Conservation (phyloP, 2,113 vertebrate species). For the Melanerpes aurifrons region DNA sequence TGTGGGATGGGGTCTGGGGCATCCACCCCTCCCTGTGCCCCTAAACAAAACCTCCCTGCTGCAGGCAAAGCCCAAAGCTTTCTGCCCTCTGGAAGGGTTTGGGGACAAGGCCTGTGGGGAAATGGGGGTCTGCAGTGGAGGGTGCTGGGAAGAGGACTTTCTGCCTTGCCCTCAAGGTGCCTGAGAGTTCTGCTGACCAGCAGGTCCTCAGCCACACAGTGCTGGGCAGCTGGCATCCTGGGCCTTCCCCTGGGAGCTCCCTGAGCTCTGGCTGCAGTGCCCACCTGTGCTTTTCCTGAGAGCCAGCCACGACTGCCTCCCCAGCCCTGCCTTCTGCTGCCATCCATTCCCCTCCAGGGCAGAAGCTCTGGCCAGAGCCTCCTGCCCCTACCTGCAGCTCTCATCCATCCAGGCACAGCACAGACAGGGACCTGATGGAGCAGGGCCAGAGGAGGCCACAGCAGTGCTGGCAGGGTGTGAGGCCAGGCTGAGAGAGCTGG, state of each 20-base stretch:
- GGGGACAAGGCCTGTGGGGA: not conserved
- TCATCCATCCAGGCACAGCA: not conserved
- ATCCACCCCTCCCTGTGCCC: fast-evolving
- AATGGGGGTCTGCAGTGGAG: not conserved
- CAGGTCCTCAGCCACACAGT: not conserved
- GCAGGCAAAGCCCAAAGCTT: not conserved
- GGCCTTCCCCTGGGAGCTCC: not conserved
- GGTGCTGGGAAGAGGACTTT: not conserved
- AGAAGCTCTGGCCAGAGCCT: too few relatives aligned
- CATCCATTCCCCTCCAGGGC: not conserved
- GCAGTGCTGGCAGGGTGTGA: not conserved
- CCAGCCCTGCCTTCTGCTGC: not conserved
- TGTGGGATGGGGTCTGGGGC: fast-evolving
- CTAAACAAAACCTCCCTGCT: not conserved
- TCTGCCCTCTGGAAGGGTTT: not conserved
- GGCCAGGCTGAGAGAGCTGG: not conserved
- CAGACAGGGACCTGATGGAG: not conserved
- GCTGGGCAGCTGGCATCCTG: fast-evolving
- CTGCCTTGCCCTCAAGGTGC: not conserved
- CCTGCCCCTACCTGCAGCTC: too few relatives aligned
- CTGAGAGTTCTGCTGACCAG: not conserved
- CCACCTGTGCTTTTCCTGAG: too few relatives aligned
- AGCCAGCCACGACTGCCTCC: too few relatives aligned
- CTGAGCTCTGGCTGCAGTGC: too few relatives aligned
- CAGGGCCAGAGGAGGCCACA: not conserved